Conservation (phyloP, 2,888 invertebrate genomes). For the Incurvaria masculella region DNA sequence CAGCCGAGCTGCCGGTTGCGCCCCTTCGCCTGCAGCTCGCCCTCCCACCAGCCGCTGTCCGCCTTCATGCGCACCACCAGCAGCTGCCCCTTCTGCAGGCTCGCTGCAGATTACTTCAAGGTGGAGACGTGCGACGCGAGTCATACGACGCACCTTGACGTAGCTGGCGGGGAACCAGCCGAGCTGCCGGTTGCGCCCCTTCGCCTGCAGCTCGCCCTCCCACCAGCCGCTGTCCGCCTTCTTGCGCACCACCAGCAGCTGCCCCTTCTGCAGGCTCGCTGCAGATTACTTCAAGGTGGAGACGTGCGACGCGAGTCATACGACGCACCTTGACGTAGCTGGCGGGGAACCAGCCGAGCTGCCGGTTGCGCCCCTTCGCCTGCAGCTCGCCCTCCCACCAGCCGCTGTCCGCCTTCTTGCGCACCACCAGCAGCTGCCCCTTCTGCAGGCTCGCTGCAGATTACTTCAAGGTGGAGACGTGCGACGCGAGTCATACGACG, state of each 20-base stretch:
- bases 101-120: too few relatives aligned
- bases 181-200: constrained; percentile 85
- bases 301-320: too few relatives aligned
- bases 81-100: constrained; percentile 85
- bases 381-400: constrained; percentile 99
- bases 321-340: constrained; percentile 93
- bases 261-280: constrained; percentile 84
- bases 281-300: too few relatives aligned
- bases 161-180: constrained; percentile 99
- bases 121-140: too few relatives aligned
- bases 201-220: constrained; percentile 97
- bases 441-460: constrained; percentile 78
- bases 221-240: constrained; percentile 99
- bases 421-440: constrained; percentile 93
- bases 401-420: constrained; percentile 94
- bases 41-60: constrained; percentile 99
- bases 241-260: constrained; percentile 93
- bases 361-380: constrained; percentile 83
- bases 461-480: too few relatives aligned
- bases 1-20: constrained; percentile 92
- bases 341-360: constrained; percentile 99
- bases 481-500: too few relatives aligned
- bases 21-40: constrained; percentile 94
- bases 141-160: constrained; percentile 63
- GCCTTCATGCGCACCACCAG: constrained; percentile 97